phyloP scores from a whole-genome alignment of 2,888 invertebrate genomes.

The Eustalomyia histrio region DNA sequence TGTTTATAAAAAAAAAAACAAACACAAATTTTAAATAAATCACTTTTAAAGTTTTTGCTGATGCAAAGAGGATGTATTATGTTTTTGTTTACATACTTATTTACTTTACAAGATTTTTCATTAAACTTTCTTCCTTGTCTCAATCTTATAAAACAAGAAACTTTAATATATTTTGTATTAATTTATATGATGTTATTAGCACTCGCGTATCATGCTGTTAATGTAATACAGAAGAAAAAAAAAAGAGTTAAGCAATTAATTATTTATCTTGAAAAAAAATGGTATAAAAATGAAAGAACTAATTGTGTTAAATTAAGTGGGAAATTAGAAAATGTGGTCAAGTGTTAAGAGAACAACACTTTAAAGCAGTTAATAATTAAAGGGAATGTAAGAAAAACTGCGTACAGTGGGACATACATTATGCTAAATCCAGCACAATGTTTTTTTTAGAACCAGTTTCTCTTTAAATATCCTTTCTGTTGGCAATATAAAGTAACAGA shows the following conservation, averaged over 20 bases:
- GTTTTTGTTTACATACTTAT: neutral
- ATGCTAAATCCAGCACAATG: too few species aligned
- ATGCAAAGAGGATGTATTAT: neutral
- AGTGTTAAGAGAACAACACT: slow-evolving; percentile 10
- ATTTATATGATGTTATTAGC: neutral
- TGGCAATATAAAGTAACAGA: too few species aligned
- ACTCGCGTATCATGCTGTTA: neutral
- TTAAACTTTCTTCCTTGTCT: neutral
- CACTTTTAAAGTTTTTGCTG: neutral
- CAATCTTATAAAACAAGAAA: neutral
- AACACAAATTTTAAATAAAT: neutral
- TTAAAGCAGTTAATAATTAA: neutral
- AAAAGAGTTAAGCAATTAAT: neutral
- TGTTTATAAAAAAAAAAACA: neutral
- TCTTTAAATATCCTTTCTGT: too few species aligned
- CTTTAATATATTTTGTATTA: neutral
- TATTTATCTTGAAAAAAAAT: neutral
- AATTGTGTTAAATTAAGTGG: slow-evolving; percentile 31
- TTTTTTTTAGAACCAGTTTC: too few species aligned
- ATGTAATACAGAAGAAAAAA: neutral
- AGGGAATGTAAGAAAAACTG: too few species aligned
- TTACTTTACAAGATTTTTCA: neutral
- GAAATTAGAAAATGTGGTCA: slow-evolving; percentile 19
- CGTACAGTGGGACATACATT: too few species aligned
- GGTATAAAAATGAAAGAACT: neutral